Percentiles rank a stretch among this genome's conserved stretches.
These are phyloP conservation scores for Rhagologus leucostigma DNA, from an alignment of 2,113 vertebrate genomes.

Conservation along the genomic window DNA sequence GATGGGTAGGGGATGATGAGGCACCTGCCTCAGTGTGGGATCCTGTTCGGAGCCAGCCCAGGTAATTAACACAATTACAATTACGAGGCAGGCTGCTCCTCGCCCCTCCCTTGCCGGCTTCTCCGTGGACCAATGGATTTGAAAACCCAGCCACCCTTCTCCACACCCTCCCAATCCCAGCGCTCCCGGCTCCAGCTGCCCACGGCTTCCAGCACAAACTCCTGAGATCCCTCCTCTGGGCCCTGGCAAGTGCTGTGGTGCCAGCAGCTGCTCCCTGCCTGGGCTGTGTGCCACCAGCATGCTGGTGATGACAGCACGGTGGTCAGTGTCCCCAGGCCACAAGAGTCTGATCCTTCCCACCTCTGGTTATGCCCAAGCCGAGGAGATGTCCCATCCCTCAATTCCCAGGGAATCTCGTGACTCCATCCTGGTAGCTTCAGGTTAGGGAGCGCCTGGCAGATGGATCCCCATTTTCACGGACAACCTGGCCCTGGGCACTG, in stretches of 20 bases:
- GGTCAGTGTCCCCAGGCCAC: not conserved
- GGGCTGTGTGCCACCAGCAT: not conserved
- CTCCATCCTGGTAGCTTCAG: not conserved
- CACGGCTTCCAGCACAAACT: not conserved
- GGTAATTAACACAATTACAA: conserved; percentile 9
- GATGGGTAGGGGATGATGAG: not conserved
- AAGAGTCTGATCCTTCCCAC: not conserved
- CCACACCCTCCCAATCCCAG: not conserved
- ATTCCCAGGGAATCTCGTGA: not conserved
- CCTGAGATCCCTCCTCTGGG: not conserved
- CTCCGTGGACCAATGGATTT: not conserved
- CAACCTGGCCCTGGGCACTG: not conserved
- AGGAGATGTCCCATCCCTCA: not conserved
- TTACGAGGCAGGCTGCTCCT: not conserved
- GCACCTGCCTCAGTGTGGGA: conserved; percentile 12
- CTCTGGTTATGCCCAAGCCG: not conserved
- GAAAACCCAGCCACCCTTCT: not conserved
- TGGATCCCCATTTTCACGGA: not conserved
- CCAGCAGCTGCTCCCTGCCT: not conserved
- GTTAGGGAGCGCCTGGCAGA: not conserved
- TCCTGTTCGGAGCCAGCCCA: not conserved
- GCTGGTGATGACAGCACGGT: not conserved
- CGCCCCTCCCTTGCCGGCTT: not conserved
- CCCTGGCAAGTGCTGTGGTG: not conserved
- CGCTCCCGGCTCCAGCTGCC: accelerated